Evolutionary conservation across 1,140 invertebrate genomes (phyloP), one percentile per base, ranked within the genome.

Genomic region (Tribolium madens): DNA sequence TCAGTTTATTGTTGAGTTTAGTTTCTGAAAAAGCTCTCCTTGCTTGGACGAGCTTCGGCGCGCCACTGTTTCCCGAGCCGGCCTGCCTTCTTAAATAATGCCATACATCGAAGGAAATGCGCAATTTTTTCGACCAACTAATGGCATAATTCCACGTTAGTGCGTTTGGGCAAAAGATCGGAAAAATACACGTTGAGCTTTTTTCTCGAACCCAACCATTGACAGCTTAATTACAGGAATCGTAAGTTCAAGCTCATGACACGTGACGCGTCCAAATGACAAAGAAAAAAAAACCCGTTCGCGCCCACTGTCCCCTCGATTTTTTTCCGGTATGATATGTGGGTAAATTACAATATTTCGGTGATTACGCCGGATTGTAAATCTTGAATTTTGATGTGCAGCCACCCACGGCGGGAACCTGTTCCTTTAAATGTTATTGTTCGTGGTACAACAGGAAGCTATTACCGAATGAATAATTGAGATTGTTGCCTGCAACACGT

Each of bases 401-500:
- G 57, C 57, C 57, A 64, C 57, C 57, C 57, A 64, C 57, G 57
- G 57, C 21, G 57, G 57, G 26, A 64, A 64, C 57, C 57, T 64
- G 57, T 64, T 64, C 57, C 57, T 64, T 64, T 64, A 64, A 64
- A 64, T 64, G 57, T 64, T 64, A 64, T 64, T 64, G 57, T 64
- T 64, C 57, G 57, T 64, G 21, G 26, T 64, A 64, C 57, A 64
- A 64, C 57, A 64, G 57, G 57, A 64, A 64, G 57, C 57, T 64
- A 64, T 64, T 64, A 64, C 57, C 57, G 57, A 64, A 64, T 64
- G 57, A 64, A 64, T 64, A 64, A 64, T 64, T 64, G 57, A 64
- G 57, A 64, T 64, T 64, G 57, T 64, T 64, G 57, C n/a, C 57
- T 42, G 57, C 57, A 64, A 64, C 57, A 64, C 57, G 57, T 64